These are phyloP conservation scores for Euplexia lucipara DNA, from an alignment of 2,888 invertebrate species.

Conservation along the genomic window DNA sequence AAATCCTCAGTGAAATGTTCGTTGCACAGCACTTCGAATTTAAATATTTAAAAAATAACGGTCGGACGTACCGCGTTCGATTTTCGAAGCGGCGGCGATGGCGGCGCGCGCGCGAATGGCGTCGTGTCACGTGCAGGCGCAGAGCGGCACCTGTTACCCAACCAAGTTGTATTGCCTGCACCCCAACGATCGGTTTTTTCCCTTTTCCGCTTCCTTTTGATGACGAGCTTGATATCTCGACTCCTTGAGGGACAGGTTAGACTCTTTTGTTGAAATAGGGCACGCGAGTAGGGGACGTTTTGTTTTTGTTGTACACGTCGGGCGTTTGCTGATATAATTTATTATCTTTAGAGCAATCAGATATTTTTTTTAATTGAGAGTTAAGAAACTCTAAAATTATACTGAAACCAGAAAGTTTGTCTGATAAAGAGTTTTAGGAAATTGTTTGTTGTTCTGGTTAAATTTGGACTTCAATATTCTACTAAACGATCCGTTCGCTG, in stretches of 20 bases:
- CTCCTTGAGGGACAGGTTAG: conserved; percentile 43
- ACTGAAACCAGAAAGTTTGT: neutral
- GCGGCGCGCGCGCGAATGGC: conserved; percentile 89
- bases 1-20: conserved; percentile 84
- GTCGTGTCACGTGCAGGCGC: conserved; percentile 83
- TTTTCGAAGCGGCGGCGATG: conserved; percentile 83
- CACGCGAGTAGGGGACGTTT: conserved; percentile 6
- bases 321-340: too few species aligned
- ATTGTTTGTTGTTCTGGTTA: too few species aligned
- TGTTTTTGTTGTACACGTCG: neutral
- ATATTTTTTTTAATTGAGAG: too few species aligned
- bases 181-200: conserved; percentile 68
- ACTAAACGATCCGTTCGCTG: too few species aligned
- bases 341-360: too few species aligned
- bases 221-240: conserved; percentile 43
- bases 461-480: too few species aligned
- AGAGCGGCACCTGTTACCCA: conserved; percentile 80
- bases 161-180: conserved; percentile 78
- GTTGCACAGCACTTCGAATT: conserved; percentile 83
- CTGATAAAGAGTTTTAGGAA: too few species aligned
- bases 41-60: conserved; percentile 72
- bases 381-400: too few species aligned
- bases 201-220: conserved; percentile 74
- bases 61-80: conserved; percentile 79
- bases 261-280: conserved; percentile 37